phyloP scores from a whole-genome alignment of 64 coral and sea anemone species.

The Anthopleura sola region DNA sequence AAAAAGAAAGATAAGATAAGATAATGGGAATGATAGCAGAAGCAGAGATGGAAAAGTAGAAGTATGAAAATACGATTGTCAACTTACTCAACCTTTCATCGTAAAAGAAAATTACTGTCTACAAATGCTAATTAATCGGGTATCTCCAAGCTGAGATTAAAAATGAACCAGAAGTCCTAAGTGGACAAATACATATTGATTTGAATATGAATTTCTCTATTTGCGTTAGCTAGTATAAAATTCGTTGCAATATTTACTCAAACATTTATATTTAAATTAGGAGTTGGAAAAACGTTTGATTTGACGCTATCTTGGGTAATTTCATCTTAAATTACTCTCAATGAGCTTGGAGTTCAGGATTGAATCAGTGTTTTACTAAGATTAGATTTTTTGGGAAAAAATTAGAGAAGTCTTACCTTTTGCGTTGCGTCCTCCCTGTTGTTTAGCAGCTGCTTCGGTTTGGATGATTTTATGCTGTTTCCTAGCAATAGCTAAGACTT shows the following conservation, averaged over 20 bases:
- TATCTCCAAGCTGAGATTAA: neutral
- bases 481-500: conserved; percentile 44
- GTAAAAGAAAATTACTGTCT: no score
- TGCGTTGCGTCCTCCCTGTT: neutral
- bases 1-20: no score
- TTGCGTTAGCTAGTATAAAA: neutral
- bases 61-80: no score
- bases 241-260: neutral
- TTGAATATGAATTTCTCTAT: neutral
- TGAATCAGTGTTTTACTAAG: no score
- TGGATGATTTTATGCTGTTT: conserved; percentile 30
- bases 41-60: no score
- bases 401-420: neutral
- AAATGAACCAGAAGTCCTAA: neutral
- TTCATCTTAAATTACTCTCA: neutral
- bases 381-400: neutral
- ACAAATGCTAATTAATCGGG: no score
- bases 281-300: neutral
- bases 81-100: no score
- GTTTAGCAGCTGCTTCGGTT: neutral
- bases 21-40: no score
- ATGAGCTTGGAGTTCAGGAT: neutral
- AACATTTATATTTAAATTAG: conserved; percentile 17
- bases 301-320: neutral
- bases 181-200: neutral